A percentile compares a stretch with the other conserved stretches of the same genome.
These are phyloP conservation scores for Macropodus opercularis DNA, from an alignment of 2,797 vertebrate species.

Conservation along the genomic window DNA sequence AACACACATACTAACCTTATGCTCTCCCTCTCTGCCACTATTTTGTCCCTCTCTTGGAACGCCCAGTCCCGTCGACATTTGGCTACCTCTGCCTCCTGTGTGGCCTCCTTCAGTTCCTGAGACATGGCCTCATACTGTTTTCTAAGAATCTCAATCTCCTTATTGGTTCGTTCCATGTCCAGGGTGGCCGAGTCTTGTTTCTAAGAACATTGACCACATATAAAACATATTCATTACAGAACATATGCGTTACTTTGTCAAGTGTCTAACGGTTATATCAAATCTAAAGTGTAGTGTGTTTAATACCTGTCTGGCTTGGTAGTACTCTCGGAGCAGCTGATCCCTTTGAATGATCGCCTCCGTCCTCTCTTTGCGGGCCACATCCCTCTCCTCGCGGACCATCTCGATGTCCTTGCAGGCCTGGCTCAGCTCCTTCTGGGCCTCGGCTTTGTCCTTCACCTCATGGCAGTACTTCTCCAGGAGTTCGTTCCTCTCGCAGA, in stretches of 20 bases:
- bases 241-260: too few species aligned
- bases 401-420: slow-evolving; percentile 93
- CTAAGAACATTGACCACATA: slow-evolving; percentile 65
- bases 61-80: slow-evolving; percentile 98
- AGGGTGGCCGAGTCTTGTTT: slow-evolving; percentile 97
- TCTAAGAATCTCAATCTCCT: slow-evolving; percentile 95
- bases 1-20: slow-evolving; percentile 84
- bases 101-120: slow-evolving; percentile 96
- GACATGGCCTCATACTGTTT: slow-evolving; percentile 97
- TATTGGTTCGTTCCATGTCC: slow-evolving; percentile 95
- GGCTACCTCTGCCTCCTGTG: slow-evolving; percentile 96
- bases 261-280: slow-evolving; percentile 39
- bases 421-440: slow-evolving; percentile 91
- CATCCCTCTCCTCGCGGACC: slow-evolving; percentile 90
- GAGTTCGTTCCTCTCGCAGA: slow-evolving; percentile 91
- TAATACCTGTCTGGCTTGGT: slow-evolving; percentile 89
- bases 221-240: neutral
- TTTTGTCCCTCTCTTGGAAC: slow-evolving; percentile 98
- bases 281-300: neutral
- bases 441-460: slow-evolving; percentile 92
- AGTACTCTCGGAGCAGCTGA: slow-evolving; percentile 89
- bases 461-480: slow-evolving; percentile 94
- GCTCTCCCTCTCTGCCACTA: slow-evolving; percentile 97
- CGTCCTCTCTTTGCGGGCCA: slow-evolving; percentile 88
- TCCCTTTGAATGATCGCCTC: slow-evolving; percentile 93